phyloP scores from a whole-genome alignment of 1,140 invertebrate species.

The Ylistrum balloti region DNA sequence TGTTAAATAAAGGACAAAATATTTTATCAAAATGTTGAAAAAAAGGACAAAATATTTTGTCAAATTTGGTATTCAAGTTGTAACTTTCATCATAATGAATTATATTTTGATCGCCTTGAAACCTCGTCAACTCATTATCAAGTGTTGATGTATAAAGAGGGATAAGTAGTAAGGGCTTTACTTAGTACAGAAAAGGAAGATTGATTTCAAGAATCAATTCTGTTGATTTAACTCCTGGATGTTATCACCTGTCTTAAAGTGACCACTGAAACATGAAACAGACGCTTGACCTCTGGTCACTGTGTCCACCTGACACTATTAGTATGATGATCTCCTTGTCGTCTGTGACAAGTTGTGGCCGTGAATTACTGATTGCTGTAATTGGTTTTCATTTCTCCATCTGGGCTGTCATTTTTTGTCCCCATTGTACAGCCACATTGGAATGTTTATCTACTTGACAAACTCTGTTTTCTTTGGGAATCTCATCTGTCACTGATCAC shows the following conservation, averaged over 20 bases:
- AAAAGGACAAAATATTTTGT: no score
- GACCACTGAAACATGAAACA: conserved; percentile 23
- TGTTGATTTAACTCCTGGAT: not conserved
- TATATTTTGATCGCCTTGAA: no score
- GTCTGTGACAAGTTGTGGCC: not conserved
- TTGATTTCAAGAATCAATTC: not conserved
- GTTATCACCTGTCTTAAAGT: not conserved
- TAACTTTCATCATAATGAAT: no score
- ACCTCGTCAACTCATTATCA: no score
- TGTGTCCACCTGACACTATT: conserved; percentile 33
- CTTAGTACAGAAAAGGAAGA: not conserved
- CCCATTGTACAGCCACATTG: not conserved
- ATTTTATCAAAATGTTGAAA: no score
- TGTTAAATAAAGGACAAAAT: no score
- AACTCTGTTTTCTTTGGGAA: conserved; percentile 7
- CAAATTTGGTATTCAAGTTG: no score
- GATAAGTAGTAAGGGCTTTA: no score
- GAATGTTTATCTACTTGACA: not conserved
- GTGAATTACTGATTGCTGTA: not conserved
- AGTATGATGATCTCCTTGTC: not conserved
- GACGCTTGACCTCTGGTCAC: conserved; percentile 15
- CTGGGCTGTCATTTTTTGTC: not conserved
- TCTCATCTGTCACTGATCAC: not conserved
- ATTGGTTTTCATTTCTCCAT: conserved; percentile 23
- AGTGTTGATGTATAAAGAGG: no score